phyloP scores from a whole-genome alignment of 2,113 vertebrate genomes.

The Spea multiplicata region DNA sequence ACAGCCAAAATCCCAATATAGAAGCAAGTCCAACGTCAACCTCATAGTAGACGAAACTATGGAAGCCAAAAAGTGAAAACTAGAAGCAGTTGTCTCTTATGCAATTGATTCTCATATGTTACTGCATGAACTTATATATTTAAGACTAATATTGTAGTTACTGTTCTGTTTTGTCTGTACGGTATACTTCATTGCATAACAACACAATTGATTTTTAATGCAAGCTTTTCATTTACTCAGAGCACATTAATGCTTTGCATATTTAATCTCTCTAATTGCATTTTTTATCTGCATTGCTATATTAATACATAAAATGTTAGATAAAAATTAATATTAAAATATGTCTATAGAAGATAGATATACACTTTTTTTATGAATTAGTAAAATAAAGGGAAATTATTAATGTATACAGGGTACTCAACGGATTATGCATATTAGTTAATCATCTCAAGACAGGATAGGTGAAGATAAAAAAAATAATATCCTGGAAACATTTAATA shows the following conservation, averaged over 20 bases:
- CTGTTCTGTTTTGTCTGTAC: too few species aligned
- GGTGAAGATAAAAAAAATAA: slow-evolving; percentile 43
- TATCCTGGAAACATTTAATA: slow-evolving; percentile 48
- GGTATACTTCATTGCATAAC: too few species aligned
- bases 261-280: not conserved
- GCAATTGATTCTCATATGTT: too few species aligned
- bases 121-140: too few species aligned
- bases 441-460: slow-evolving; percentile 33
- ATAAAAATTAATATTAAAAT: slow-evolving; percentile 1
- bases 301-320: not conserved
- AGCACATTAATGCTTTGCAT: not conserved
- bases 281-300: slow-evolving; percentile 13
- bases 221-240: too few species aligned
- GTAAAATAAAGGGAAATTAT: slow-evolving; percentile 29
- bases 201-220: too few species aligned
- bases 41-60: too few species aligned
- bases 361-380: slow-evolving; percentile 31
- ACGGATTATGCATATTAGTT: slow-evolving; percentile 40
- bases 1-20: too few species aligned
- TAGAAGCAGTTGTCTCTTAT: too few species aligned
- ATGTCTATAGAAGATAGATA: slow-evolving; percentile 11
- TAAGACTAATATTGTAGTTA: too few species aligned
- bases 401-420: slow-evolving; percentile 36
- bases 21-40: too few species aligned
- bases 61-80: too few species aligned